Conservation (phyloP, 2,113 vertebrate genomes). For the Agapornis roseicollis region DNA sequence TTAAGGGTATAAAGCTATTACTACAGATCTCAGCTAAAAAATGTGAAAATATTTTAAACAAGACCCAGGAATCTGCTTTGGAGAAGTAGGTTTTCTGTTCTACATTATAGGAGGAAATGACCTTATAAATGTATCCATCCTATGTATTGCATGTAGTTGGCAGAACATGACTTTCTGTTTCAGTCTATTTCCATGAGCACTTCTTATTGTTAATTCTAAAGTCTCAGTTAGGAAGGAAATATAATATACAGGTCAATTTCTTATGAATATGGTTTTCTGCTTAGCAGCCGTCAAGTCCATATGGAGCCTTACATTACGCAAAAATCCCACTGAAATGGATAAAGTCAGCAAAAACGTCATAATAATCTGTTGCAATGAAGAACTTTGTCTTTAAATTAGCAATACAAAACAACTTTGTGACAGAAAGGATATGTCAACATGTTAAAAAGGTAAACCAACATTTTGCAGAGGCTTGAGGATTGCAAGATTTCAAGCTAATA, state of each 20-base stretch:
- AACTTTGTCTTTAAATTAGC: neutral
- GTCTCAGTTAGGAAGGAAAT: neutral
- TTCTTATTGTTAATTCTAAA: neutral
- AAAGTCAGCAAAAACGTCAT: neutral
- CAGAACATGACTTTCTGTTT: neutral
- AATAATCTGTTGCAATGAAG: neutral
- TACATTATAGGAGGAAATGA: neutral
- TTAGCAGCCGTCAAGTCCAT: slow-evolving; percentile 14
- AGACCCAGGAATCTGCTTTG: neutral
- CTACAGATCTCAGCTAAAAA: neutral
- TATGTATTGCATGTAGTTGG: neutral
- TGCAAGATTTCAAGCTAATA: neutral
- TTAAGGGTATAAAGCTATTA: neutral
- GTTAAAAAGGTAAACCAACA: neutral
- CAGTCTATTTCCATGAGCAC: neutral
- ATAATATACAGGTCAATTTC: neutral
- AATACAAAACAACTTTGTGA: neutral
- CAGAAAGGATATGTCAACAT: neutral
- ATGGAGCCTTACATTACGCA: neutral
- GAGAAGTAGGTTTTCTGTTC: neutral
- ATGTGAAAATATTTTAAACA: neutral
- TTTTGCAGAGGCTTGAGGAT: neutral
- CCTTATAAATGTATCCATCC: neutral
- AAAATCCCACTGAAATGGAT: neutral
- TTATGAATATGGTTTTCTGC: neutral